These are phyloP conservation scores for Troides helena DNA, from an alignment of 2,888 invertebrate genomes.

Conservation along the genomic window DNA sequence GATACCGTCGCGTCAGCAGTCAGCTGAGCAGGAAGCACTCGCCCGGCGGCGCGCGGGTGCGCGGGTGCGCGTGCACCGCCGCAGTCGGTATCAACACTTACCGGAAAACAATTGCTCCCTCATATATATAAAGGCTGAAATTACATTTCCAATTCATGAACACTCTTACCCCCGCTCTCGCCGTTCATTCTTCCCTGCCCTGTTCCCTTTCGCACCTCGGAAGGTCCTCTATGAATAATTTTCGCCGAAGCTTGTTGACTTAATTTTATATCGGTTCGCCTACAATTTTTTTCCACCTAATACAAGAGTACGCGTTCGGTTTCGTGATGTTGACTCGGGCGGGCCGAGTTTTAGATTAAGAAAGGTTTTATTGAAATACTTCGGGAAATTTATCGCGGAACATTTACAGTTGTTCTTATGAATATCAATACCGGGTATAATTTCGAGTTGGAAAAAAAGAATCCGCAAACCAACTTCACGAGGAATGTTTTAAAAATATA, in stretches of 20 bases:
- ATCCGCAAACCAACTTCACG: too few relatives aligned
- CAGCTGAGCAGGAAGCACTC: not conserved
- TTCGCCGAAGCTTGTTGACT: constrained; percentile 73
- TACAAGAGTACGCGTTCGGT: constrained; percentile 15
- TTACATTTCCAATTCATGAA: constrained; percentile 80
- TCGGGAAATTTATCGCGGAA: constrained; percentile 17
- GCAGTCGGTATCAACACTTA: constrained; percentile 56
- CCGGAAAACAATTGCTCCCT: constrained; percentile 63
- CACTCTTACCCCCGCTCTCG: constrained; percentile 55
- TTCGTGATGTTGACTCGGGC: constrained; percentile 23
- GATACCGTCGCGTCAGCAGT: not conserved
- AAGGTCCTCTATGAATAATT: constrained; percentile 77
- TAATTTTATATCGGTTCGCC: constrained; percentile 73
- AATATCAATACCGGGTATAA: constrained; percentile 9
- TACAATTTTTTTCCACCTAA: constrained; percentile 34
- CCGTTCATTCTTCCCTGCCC: constrained; percentile 32
- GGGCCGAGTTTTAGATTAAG: constrained; percentile 24
- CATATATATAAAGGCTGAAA: constrained; percentile 65
- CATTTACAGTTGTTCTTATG: constrained; percentile 9
- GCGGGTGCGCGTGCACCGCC: not conserved
- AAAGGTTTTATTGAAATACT: constrained; percentile 22
- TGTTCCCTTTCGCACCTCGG: constrained; percentile 44
- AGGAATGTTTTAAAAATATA: too few relatives aligned
- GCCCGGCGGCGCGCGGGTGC: too few relatives aligned
- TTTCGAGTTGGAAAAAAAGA: not conserved